phyloP scores from a whole-genome alignment of 2,888 invertebrate genomes.

The Eudasyphora cyanicolor region DNA sequence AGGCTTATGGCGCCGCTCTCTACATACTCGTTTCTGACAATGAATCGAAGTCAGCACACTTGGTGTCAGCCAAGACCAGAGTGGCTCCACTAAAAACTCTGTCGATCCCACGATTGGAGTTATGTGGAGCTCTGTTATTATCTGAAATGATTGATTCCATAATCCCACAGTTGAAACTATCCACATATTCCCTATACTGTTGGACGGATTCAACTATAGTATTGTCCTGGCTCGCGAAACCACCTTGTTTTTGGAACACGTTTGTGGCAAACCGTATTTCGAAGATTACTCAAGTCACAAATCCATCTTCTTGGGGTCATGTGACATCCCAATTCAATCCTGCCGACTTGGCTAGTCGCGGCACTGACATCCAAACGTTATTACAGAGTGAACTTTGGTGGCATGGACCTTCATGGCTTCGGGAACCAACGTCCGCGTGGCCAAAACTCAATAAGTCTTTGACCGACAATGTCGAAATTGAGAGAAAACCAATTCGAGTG shows the following conservation, averaged over 20 bases:
- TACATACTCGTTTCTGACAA: not conserved
- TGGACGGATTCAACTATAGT: conserved; percentile 34
- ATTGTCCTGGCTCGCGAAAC: conserved; percentile 32
- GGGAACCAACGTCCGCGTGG: not conserved
- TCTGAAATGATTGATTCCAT: conserved; percentile 16
- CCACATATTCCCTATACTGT: not conserved
- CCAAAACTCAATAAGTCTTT: conserved; percentile 14
- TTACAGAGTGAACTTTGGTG: not conserved
- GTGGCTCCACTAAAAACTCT: conserved; percentile 32
- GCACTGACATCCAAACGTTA: too few species aligned
- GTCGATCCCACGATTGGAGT: conserved; percentile 14
- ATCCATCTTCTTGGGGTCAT: not conserved
- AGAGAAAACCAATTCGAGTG: not conserved
- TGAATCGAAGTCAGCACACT: not conserved
- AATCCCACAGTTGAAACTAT: not conserved
- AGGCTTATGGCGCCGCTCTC: conserved; percentile 41
- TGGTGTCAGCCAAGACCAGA: conserved; percentile 27
- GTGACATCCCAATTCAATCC: conserved; percentile 5
- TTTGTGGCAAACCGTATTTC: conserved; percentile 27
- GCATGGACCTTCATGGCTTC: conserved; percentile 11
- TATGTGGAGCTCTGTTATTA: conserved; percentile 26
- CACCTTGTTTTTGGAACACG: conserved; percentile 28
- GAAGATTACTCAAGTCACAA: not conserved
- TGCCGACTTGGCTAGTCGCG: conserved; percentile 14
- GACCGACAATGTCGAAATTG: not conserved